Percentiles rank a stretch among this genome's conserved stretches.
These are phyloP conservation scores for Takifugu flavidus DNA, from an alignment of 2,113 vertebrate species.

Conservation along the genomic window DNA sequence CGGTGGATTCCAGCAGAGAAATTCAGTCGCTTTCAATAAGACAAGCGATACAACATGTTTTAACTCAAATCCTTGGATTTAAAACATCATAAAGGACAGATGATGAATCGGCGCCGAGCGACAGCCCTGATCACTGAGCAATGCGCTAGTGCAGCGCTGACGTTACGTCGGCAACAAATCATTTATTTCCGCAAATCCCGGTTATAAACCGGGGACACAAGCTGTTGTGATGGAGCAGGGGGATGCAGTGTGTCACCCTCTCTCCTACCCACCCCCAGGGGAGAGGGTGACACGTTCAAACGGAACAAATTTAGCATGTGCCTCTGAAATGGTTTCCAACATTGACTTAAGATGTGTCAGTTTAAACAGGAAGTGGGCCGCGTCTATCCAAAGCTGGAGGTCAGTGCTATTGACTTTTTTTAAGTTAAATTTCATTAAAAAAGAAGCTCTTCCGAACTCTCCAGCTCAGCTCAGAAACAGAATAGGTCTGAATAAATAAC, in stretches of 20 bases:
- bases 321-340: conserved; percentile 17
- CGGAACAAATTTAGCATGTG: conserved; percentile 16
- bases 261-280: conserved; percentile 18
- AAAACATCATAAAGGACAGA: conserved; percentile 22
- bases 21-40: conserved; percentile 13
- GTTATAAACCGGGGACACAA: conserved; percentile 14
- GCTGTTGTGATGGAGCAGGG: conserved; percentile 11
- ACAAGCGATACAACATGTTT: conserved; percentile 17
- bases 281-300: conserved; percentile 13
- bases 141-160: not conserved
- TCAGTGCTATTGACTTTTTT: too few relatives aligned
- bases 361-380: conserved; percentile 12
- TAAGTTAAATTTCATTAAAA: conserved; percentile 27
- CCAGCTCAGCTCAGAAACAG: conserved; percentile 13
- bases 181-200: conserved; percentile 19
- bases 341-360: conserved; percentile 24
- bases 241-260: conserved; percentile 13
- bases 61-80: conserved; percentile 22
- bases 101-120: conserved; percentile 29
- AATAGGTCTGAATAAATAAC: conserved; percentile 35
- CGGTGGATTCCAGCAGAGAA: conserved; percentile 16
- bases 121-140: too few relatives aligned
- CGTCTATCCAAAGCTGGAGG: conserved; percentile 20
- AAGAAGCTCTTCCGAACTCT: conserved; percentile 34
- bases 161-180: not conserved